Percentiles rank a stretch among this genome's conserved stretches.
Evolutionary conservation across 2,797 vertebrate genomes (phyloP).

Genomic region (Lacerta viridis): DNA sequence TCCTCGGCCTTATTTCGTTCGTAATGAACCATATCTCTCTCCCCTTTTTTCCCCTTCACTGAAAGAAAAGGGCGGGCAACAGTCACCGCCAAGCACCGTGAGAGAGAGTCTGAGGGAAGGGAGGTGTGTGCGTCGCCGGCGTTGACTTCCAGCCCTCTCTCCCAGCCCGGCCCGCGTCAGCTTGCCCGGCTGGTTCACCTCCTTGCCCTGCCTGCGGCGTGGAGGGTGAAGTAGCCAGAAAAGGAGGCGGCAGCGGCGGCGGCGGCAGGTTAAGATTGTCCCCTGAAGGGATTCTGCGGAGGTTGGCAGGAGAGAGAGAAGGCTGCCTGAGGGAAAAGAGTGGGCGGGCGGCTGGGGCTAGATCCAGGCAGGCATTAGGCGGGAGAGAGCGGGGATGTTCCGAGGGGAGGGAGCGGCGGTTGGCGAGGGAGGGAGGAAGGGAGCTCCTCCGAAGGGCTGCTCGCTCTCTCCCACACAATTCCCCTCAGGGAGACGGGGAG

Average conservation of each 20-base stretch:
- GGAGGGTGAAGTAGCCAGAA: neutral
- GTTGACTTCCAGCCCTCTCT: no score
- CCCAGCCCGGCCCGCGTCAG: neutral
- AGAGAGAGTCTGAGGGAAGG: no score
- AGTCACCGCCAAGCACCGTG: no score
- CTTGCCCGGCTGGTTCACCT: neutral
- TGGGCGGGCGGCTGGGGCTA: neutral
- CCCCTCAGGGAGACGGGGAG: neutral
- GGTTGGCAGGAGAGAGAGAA: neutral
- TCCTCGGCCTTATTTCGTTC: no score
- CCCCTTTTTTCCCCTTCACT: neutral
- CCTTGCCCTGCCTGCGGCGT: neutral
- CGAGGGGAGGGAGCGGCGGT: constrained; percentile 4
- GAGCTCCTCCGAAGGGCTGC: neutral
- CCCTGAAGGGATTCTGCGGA: neutral
- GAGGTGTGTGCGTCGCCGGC: no score
- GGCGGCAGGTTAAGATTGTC: neutral
- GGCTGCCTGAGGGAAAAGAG: neutral
- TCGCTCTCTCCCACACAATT: neutral
- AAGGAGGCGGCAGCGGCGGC: neutral
- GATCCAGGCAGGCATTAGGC: neutral
- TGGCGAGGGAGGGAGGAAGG: neutral
- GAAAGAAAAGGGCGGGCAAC: neutral
- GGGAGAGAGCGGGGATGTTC: constrained; percentile 38
- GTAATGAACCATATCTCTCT: neutral